Evolutionary conservation across 1,140 invertebrate genomes (phyloP).

Genomic region (Aphaenogaster rudis): DNA sequence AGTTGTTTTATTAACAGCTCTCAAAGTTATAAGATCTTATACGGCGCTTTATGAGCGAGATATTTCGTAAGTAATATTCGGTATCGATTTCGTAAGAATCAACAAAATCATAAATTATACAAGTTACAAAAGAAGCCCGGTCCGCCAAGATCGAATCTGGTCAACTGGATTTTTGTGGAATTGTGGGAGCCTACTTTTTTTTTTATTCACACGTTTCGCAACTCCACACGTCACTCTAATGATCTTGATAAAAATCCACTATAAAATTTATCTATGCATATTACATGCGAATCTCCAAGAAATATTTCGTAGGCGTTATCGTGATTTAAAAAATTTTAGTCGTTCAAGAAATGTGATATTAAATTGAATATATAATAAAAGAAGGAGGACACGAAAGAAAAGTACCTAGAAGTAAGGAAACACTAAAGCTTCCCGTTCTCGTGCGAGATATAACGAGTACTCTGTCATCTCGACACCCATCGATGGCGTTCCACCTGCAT

Average conservation of each 20-base stretch:
- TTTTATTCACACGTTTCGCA: not conserved
- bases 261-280: not conserved
- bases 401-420: conserved; percentile 8
- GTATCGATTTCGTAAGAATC: conserved; percentile 16
- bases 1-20: conserved; percentile 56
- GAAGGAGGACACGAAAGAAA: not conserved
- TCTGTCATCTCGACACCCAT: conserved; percentile 76
- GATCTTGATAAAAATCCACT: not conserved
- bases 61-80: conserved; percentile 39
- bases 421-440: conserved; percentile 70
- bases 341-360: not conserved
- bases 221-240: not conserved
- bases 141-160: not conserved
- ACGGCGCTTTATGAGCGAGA: conserved; percentile 30
- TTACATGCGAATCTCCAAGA: not conserved
- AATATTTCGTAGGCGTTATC: not conserved
- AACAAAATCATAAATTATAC: not conserved
- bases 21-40: conserved; percentile 47
- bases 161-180: not conserved
- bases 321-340: not conserved
- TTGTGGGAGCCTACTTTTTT: not conserved
- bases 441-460: conserved; percentile 68
- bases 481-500: conserved; percentile 78
- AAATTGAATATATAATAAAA: not conserved
- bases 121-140: not conserved